Percentiles rank a stretch among this genome's conserved stretches.
Conservation (phyloP, 53 echinoderm and acorn worm species). For the Astropecten irregularis region DNA sequence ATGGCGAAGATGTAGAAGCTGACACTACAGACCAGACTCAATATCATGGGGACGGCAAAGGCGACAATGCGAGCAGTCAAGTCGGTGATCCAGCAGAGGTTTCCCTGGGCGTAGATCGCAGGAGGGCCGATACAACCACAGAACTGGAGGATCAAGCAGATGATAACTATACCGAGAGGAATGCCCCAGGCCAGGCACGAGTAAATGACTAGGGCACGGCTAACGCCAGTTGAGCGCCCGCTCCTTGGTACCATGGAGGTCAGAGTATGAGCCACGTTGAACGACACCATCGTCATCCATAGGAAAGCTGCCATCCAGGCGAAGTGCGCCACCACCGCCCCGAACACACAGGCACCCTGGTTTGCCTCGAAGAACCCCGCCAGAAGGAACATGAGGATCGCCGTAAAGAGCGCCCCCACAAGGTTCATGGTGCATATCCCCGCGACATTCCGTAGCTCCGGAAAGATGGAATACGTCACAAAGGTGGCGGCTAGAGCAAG, state of each 20-base stretch:
- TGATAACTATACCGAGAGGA: slow-evolving; percentile 13
- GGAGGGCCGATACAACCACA: slow-evolving; percentile 1
- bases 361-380: slow-evolving; percentile 8
- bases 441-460: slow-evolving; percentile 26
- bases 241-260: slow-evolving; percentile 2
- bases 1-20: slow-evolving; percentile 21
- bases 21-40: background rate
- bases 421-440: slow-evolving; percentile 51
- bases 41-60: slow-evolving; percentile 33
- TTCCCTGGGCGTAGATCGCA: slow-evolving; percentile 5
- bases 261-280: slow-evolving; percentile 39
- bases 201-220: background rate
- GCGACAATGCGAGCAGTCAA: slow-evolving; percentile 5
- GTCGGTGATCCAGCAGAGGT: slow-evolving; percentile 43
- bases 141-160: slow-evolving; percentile 37
- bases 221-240: background rate
- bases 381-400: slow-evolving; percentile 12
- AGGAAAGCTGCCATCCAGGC: slow-evolving; percentile 56
- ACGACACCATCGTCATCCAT: slow-evolving; percentile 52
- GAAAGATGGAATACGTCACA: slow-evolving; percentile 44
- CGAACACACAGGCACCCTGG: slow-evolving; percentile 14
- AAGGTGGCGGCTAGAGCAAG: slow-evolving; percentile 49
- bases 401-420: slow-evolving; percentile 36
- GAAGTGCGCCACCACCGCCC: slow-evolving; percentile 50
- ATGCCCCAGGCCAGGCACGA: slow-evolving; percentile 34